These are phyloP conservation scores for Eupithecia abbreviata DNA, from an alignment of 2,888 invertebrate genomes.

Conservation along the genomic window DNA sequence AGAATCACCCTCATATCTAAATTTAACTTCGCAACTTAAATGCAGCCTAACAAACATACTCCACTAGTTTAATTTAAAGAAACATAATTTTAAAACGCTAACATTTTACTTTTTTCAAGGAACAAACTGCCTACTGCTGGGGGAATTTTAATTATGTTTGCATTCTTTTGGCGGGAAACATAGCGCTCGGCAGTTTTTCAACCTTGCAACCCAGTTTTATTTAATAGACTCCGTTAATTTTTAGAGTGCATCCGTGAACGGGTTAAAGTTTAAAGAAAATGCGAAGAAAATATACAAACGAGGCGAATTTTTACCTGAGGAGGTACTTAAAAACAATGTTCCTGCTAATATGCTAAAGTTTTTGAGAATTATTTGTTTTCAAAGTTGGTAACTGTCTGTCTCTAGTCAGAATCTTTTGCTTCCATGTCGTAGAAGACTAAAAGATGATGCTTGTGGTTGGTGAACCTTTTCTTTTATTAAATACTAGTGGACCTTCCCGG, in stretches of 20 bases:
- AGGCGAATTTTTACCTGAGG: conserved; percentile 2
- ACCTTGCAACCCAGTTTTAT: conserved; percentile 26
- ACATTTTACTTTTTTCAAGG: conserved; percentile 37
- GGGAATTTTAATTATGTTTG: conserved; percentile 73
- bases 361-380: background rate
- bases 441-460: too few species aligned
- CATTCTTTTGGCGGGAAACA: conserved; percentile 61
- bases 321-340: background rate
- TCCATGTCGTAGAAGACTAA: background rate
- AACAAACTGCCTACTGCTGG: conserved; percentile 44
- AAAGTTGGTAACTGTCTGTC: too few species aligned
- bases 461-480: too few species aligned
- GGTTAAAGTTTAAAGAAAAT: conserved; percentile 23
- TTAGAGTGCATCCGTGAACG: conserved; percentile 18
- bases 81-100: conserved; percentile 30
- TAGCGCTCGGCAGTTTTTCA: conserved; percentile 41
- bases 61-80: conserved; percentile 28
- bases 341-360: background rate
- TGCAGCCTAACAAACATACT: background rate
- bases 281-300: conserved; percentile 12
- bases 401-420: too few species aligned
- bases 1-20: background rate
- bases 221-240: conserved; percentile 28
- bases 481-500: too few species aligned
- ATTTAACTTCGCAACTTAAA: background rate